Base-by-base conservation (phyloP, 1,140 invertebrate genomes). In the Triops cancriformis region DNA sequence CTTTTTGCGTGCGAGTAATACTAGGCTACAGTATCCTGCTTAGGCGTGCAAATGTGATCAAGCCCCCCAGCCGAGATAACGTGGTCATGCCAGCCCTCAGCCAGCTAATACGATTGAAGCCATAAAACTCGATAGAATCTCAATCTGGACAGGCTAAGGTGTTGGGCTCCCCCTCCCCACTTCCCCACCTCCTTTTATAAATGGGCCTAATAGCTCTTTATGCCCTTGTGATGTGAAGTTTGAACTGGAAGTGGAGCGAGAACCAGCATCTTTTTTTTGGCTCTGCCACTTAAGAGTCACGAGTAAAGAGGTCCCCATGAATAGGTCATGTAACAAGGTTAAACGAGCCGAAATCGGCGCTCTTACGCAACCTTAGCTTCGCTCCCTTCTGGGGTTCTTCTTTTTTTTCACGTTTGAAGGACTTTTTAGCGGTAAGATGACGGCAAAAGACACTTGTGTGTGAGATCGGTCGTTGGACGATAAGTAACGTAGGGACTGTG, bases 11-110 rank as follows among this genome's bases (percentile, higher is more conserved):
- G 51, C 10, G 10, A 18, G 51, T 64, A 64, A 23, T n/a, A 6
- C 23, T 64, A 64, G 18, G 31, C 31, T 37, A 37, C 6, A 64
- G 51, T 64, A 64, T 64, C 51, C 51, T 64, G 51, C 51, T 64
- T 64, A 64, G 51, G 51, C 51, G 51, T 64, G 51, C 51, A 64
- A 64, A 64, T 64, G 51, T 64, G 51, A 64, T 64, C 51, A 64
- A 64, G 51, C 51, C 51, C 51, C 51, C 51, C n/a, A 64, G 51
- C 51, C 51, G 51, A 64, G 51, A 64, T 64, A 64, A 64, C 51
- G 9, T 64, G 51, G 51, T 64, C 51, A 64, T 64, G 51, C 51
- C 51, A 64, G 14, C 51, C 51, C 51, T 64, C 51, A 64, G 51
- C 51, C 51, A 64, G 51, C 51, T 64, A 64, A 64, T 64, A 23